Evolutionary conservation across 1,140 invertebrate genomes (phyloP).

Genomic region (Drosophila prosaltans): DNA sequence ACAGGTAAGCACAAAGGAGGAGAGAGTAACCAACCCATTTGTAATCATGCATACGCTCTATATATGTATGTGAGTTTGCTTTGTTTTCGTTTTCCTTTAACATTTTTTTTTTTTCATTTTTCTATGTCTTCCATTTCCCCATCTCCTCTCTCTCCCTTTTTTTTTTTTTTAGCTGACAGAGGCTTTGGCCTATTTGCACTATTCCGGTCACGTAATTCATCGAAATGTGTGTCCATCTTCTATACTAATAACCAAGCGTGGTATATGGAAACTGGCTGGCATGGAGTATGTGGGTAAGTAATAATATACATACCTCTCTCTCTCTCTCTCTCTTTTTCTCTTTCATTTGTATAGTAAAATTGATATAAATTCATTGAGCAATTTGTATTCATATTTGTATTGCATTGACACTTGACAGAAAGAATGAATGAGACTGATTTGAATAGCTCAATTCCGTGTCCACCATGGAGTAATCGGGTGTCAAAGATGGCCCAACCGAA

Average conservation of each 20-base stretch:
- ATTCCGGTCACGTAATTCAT: conserved; percentile 92
- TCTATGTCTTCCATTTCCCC: too few relatives aligned
- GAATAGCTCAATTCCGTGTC: conserved; percentile 88
- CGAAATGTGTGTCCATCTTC: conserved; percentile 96
- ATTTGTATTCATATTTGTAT: conserved; percentile 66
- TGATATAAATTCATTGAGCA: conserved; percentile 59
- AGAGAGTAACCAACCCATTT: background rate
- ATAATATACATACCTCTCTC: background rate
- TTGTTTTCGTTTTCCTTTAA: background rate
- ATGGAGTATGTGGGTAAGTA: conserved; percentile 96
- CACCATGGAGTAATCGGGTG: conserved; percentile 93
- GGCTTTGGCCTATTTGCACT: conserved; percentile 95
- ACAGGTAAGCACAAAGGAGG: conserved; percentile 87
- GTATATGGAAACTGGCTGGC: conserved; percentile 98
- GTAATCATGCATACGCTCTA: background rate
- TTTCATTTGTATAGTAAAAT: conserved; percentile 32
- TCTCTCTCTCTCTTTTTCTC: background rate
- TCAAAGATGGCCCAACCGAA: conserved; percentile 97
- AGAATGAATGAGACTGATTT: conserved; percentile 88
- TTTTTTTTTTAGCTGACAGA: conserved; percentile 91
- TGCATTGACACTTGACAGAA: conserved; percentile 84
- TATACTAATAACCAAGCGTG: conserved; percentile 96
- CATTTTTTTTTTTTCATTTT: background rate
- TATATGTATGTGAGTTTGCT: background rate
- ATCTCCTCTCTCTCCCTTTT: conserved; percentile 5